Base-by-base conservation (phyloP, 2,797 vertebrate species). In the Urocyon cinereoargenteus region DNA sequence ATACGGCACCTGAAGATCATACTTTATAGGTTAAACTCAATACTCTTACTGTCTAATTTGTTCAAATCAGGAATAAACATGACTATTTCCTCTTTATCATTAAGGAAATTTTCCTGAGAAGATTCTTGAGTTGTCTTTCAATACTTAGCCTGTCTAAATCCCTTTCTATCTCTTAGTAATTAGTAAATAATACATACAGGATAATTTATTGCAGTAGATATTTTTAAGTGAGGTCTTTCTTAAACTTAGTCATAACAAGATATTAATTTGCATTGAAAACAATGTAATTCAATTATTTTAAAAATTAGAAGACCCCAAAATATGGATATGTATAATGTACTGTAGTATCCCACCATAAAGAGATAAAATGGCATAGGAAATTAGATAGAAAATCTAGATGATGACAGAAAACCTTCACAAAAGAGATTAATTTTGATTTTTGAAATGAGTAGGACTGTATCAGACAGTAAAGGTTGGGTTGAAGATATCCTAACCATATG, bases 161-260 rank as follows among this genome's bases (percentile, higher is more conserved):
- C 55, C 28, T 92, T 90, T 49, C 40, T 6, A 90, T 22, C 26
- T 36, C 5, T 22, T 87, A 83, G 7, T 90, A 96, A 81, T 21
- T 81, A 84, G 73, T 3, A 59, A 87, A 77, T 64, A 34, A 66
- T 89, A 92, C 31, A 51, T 64, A 36, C 12, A 75, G 24, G 24
- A 75, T 68, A 68, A 61, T 53, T 8, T 36, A 72, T 49, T 64
- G 19, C 49, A 31, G 4, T 19, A 78, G n/a, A 87, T 4, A 64
- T 91, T 89, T 91, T 79, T 57, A 53, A 57, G 11, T 84, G 55
- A 62, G 24, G 34, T 90, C 16, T 72, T 85, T 94, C 70, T 88
- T 77, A 79, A 85, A 59, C 5, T 40, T 59, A 75, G 40, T 1
- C 10, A 85, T 73, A 59, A 28, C 3, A 77, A 83, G 59, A 59